Conservation (phyloP, 35 echinoderm and acorn worm species). For the Anneissia japonica region DNA sequence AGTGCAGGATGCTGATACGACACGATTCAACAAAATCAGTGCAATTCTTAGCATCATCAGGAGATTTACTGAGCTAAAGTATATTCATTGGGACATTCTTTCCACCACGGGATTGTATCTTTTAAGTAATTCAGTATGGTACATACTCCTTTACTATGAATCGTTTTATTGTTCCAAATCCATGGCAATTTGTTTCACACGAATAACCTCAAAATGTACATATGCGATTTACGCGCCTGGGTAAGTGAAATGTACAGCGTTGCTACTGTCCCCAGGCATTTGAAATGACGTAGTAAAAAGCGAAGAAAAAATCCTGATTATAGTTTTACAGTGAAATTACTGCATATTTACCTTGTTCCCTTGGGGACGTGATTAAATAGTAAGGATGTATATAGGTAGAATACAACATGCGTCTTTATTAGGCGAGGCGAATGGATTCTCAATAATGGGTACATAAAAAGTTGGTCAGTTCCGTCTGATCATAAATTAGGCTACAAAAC, state of each 20-base stretch:
- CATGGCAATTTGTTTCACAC: neutral
- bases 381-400: too few species aligned
- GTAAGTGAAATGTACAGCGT: neutral
- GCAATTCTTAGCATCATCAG: neutral
- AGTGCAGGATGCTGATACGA: neutral
- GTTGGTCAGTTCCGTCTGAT: too few species aligned
- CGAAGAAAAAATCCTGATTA: too few species aligned
- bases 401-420: too few species aligned
- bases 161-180: neutral
- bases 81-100: neutral
- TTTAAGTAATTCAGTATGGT: neutral
- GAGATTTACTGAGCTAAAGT: neutral
- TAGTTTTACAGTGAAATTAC: too few species aligned
- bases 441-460: too few species aligned
- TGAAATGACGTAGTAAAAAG: neutral
- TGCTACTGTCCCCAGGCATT: neutral
- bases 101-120: neutral
- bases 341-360: too few species aligned
- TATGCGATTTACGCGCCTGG: neutral
- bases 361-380: too few species aligned
- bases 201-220: neutral
- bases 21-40: neutral
- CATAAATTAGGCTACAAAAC: too few species aligned
- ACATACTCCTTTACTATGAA: neutral
- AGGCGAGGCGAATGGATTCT: too few species aligned